phyloP scores from a whole-genome alignment of 2,888 invertebrate species.

The Lasioglossum oenotherae region DNA sequence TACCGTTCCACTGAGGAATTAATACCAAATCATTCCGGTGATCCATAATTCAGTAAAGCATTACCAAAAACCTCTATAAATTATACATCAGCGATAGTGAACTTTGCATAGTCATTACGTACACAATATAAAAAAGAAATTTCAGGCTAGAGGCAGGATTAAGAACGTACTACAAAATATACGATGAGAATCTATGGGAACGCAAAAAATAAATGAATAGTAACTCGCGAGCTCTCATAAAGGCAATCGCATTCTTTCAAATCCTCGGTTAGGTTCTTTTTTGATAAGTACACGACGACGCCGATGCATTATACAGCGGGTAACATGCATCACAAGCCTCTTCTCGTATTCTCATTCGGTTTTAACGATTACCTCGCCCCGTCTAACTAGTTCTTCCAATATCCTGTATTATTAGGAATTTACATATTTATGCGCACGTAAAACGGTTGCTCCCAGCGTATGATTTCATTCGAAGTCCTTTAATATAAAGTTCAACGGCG shows the following conservation, averaged over 20 bases:
- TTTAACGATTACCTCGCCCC: constrained; percentile 48
- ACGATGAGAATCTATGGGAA: neutral
- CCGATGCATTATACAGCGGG: constrained; percentile 9
- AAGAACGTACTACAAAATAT: neutral
- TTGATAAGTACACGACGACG: neutral
- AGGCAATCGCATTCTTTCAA: neutral
- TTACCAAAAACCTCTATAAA: neutral
- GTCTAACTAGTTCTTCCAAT: constrained; percentile 54
- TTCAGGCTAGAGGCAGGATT: neutral
- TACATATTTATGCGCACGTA: constrained; percentile 57
- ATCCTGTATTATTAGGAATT: constrained; percentile 61
- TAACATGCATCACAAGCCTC: neutral
- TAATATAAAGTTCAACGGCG: constrained; percentile 52
- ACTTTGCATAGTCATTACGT: neutral
- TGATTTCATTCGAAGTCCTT: constrained; percentile 56
- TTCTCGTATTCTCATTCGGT: neutral
- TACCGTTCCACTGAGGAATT: neutral
- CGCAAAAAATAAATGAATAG: neutral
- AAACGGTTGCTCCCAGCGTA: constrained; percentile 47
- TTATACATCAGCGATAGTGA: neutral
- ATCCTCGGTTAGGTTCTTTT: neutral
- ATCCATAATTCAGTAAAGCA: neutral
- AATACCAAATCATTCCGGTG: neutral
- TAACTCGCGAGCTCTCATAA: neutral
- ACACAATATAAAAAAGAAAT: neutral